These are phyloP conservation scores for Corythoichthys intestinalis DNA, from an alignment of 2,113 vertebrate genomes.

Conservation along the genomic window DNA sequence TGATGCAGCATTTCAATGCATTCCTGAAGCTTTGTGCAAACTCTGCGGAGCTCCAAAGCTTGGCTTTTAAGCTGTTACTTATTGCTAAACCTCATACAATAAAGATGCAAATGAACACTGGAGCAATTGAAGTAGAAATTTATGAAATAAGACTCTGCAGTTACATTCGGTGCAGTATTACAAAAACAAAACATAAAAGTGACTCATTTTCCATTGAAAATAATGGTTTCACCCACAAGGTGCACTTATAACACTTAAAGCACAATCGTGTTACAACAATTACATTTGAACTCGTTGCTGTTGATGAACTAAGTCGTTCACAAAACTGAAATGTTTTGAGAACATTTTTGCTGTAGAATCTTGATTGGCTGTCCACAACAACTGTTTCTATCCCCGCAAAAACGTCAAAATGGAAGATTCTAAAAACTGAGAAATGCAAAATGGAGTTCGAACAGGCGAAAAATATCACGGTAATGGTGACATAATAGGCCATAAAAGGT, in stretches of 20 bases:
- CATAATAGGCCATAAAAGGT: too few relatives aligned
- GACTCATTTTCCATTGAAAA: conserved; percentile 84
- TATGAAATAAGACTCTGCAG: conserved; percentile 56
- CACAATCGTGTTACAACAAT: conserved; percentile 54
- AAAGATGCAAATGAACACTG: conserved; percentile 21
- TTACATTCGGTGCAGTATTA: conserved; percentile 45
- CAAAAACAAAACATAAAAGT: conserved; percentile 42
- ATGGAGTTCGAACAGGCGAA: too few relatives aligned
- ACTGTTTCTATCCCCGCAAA: neutral
- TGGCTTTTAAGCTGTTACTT: conserved; percentile 42
- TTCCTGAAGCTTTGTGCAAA: conserved; percentile 70
- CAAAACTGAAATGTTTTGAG: conserved; percentile 54
- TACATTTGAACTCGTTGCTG: conserved; percentile 42
- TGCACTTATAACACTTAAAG: conserved; percentile 54
- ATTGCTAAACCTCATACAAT: conserved; percentile 23
- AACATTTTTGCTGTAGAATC: conserved; percentile 21
- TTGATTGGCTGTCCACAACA: neutral
- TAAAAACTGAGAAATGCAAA: neutral
- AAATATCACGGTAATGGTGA: too few relatives aligned
- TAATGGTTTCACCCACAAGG: conserved; percentile 77
- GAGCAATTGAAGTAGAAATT: conserved; percentile 40
- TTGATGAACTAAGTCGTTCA: conserved; percentile 13
- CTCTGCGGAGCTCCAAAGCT: conserved; percentile 53
- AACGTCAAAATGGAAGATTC: neutral
- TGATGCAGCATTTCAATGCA: conserved; percentile 69